Percentiles rank a stretch among this genome's conserved stretches.
phyloP scores from a whole-genome alignment of 2,888 invertebrate genomes.

The Pammene fasciana region DNA sequence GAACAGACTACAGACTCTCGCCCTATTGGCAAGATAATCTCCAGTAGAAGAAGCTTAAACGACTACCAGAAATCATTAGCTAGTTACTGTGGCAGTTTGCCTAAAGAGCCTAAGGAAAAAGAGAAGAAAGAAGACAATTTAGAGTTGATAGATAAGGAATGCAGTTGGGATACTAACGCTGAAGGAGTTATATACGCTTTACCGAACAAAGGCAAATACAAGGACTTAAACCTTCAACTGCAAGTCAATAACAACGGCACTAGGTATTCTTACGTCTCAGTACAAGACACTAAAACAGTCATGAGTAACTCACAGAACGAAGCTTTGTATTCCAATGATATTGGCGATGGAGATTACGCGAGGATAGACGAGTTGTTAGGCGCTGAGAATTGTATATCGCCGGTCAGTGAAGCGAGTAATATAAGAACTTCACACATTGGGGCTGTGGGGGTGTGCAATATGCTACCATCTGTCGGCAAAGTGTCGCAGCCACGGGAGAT shows the following conservation, averaged over 20 bases:
- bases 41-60: conserved; percentile 75
- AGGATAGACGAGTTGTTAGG: conserved; percentile 76
- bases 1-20: conserved; percentile 72
- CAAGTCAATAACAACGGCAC: conserved; percentile 80
- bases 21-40: conserved; percentile 75
- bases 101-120: conserved; percentile 57
- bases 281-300: conserved; percentile 75
- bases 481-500: conserved; percentile 69
- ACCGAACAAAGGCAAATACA: conserved; percentile 80
- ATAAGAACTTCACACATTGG: conserved; percentile 77
- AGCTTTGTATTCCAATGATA: conserved; percentile 72
- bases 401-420: conserved; percentile 69
- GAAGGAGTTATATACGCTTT: conserved; percentile 80
- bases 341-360: conserved; percentile 75
- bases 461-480: conserved; percentile 75
- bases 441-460: conserved; percentile 62
- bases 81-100: conserved; percentile 65
- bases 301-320: conserved; percentile 80
- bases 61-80: conserved; percentile 75
- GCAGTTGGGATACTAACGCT: conserved; percentile 83
- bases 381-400: conserved; percentile 75
- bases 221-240: conserved; percentile 75
- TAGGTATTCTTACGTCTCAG: conserved; percentile 76
- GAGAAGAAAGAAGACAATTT: conserved; percentile 73
- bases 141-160: conserved; percentile 82